These are phyloP conservation scores for Drosophila quinaria DNA, from an alignment of 2,888 invertebrate species.

Conservation along the genomic window DNA sequence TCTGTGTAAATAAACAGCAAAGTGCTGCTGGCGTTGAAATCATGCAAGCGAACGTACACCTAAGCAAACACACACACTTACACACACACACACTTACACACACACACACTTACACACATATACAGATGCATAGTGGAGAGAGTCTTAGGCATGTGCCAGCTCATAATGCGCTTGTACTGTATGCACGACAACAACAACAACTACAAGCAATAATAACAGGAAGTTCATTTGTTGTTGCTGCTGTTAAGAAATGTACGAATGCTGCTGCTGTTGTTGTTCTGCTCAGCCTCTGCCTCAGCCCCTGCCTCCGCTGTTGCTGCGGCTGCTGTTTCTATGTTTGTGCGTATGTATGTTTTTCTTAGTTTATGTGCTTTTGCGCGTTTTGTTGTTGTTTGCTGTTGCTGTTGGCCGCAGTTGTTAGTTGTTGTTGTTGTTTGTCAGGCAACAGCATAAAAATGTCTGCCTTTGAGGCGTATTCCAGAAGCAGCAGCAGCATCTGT, in stretches of 20 bases:
- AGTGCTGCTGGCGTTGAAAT: conserved; percentile 78
- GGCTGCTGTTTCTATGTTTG: conserved; percentile 29
- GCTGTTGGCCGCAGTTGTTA: conserved; percentile 57
- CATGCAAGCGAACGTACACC: conserved; percentile 71
- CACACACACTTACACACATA: neutral
- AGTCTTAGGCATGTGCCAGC: conserved; percentile 28
- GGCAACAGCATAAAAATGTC: conserved; percentile 72
- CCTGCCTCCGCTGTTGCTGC: conserved; percentile 29
- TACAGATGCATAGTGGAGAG: conserved; percentile 5
- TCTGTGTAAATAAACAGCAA: conserved; percentile 78
- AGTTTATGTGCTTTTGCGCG: conserved; percentile 69
- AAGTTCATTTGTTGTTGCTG: conserved; percentile 74
- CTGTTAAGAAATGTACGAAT: conserved; percentile 71
- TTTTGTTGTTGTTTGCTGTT: conserved; percentile 66
- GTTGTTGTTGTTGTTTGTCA: conserved; percentile 71
- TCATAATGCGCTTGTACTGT: conserved; percentile 62
- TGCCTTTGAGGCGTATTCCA: conserved; percentile 57
- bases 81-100: conserved; percentile 2
- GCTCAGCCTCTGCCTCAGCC: conserved; percentile 10
- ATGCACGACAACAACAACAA: conserved; percentile 39
- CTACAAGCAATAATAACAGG: conserved; percentile 73
- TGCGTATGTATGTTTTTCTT: conserved; percentile 70
- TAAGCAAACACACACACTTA: conserved; percentile 62
- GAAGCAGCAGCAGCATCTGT: conserved; percentile 38
- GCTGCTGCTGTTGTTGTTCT: conserved; percentile 27